A percentile compares a stretch with the other conserved stretches of the same genome.
These are phyloP conservation scores for Mythimna ferrago DNA, from an alignment of 2,888 invertebrate species.

Conservation along the genomic window DNA sequence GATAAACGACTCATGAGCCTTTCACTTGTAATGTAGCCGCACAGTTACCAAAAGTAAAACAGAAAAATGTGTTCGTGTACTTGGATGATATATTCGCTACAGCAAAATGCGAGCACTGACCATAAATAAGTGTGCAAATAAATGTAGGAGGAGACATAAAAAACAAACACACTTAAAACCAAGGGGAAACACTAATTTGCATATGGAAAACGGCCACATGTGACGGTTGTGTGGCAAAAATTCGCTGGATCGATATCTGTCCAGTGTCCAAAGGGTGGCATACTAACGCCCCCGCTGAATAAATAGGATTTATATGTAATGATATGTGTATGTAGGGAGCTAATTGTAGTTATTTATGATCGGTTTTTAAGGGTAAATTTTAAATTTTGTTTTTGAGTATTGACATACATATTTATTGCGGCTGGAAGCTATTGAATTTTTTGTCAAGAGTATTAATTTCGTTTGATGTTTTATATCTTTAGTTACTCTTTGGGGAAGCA, in stretches of 20 bases:
- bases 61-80: conserved; percentile 18
- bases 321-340: conserved; percentile 57
- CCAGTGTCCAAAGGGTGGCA: conserved; percentile 62
- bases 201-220: conserved; percentile 86
- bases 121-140: conserved; percentile 62
- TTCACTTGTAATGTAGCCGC: conserved; percentile 4
- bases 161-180: conserved; percentile 87
- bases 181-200: conserved; percentile 86
- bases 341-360: conserved; percentile 61
- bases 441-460: neutral
- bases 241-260: conserved; percentile 65
- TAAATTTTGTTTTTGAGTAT: conserved; percentile 24
- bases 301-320: conserved; percentile 65
- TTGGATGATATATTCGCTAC: conserved; percentile 49
- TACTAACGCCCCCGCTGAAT: conserved; percentile 57
- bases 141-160: conserved; percentile 75
- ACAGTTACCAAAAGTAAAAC: neutral
- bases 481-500: too few relatives aligned
- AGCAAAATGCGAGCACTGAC: conserved; percentile 45
- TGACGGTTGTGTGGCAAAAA: conserved; percentile 75
- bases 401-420: conserved; percentile 15
- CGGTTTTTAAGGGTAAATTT: conserved; percentile 33
- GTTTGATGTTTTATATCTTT: neutral
- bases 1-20: neutral
- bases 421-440: neutral